Conservation (phyloP, 2,888 invertebrate species). For the Hypomecis atomaria region DNA sequence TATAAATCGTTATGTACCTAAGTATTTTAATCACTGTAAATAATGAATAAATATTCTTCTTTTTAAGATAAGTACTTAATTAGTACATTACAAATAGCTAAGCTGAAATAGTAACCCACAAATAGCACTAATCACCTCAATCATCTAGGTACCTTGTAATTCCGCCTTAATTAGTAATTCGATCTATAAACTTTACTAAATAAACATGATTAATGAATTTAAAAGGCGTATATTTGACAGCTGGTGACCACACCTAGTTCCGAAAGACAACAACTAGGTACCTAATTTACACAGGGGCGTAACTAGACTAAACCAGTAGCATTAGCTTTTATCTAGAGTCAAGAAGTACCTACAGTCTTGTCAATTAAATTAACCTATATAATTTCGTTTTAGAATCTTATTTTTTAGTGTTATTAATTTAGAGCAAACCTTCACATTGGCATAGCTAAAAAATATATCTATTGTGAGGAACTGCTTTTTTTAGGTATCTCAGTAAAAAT, state of each 20-base stretch:
- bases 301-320: background rate
- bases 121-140: background rate
- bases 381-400: no score
- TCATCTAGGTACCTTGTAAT: background rate
- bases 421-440: no score
- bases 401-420: no score
- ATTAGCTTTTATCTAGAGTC: no score
- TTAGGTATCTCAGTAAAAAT: no score
- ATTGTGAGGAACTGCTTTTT: no score
- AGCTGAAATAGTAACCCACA: background rate
- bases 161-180: constrained; percentile 17
- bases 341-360: no score
- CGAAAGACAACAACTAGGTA: constrained; percentile 3
- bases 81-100: background rate
- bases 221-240: constrained; percentile 6
- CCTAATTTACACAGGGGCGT: constrained; percentile 1
- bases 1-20: no score
- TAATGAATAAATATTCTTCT: no score
- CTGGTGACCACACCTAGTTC: constrained; percentile 19
- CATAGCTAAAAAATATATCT: no score
- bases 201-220: constrained; percentile 18
- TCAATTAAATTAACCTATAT: no score
- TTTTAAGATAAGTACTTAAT: background rate
- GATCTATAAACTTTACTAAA: constrained; percentile 43
- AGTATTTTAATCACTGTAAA: no score